Base-by-base conservation (phyloP, 2,888 invertebrate species). In the Petrolisthes cinctipes region DNA sequence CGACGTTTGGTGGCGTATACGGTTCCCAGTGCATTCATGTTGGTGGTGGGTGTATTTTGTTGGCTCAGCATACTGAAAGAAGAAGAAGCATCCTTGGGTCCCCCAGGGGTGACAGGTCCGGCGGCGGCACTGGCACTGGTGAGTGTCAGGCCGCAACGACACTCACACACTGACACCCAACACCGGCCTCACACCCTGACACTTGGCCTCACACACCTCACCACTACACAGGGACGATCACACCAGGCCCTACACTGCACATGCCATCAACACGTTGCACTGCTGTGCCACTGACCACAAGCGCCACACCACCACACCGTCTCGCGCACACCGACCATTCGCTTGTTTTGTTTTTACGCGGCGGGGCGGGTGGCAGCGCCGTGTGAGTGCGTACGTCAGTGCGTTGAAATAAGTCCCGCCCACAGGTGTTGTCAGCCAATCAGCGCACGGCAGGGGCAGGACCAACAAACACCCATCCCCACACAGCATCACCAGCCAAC, bases 1-100 rank as follows among this genome's bases (percentile, higher is more conserved):
- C 98, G 95, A 93, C 98, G 94, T 94, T 98, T 98, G 92, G 98
- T 98, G 92, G 98, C 98, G 94, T 98, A 98, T 92, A 98, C 98
- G 92, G 98, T 98, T 92, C 97, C 97, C 92, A 98, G 95, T 93
- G 97, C 97, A 94, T 97, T 97, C 91, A 91, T 91, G 71, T 86
- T 89, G 85, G 88, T 73, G 88, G 83, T 85, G 53, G 88, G 89
- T 54, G 89, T 78, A 68, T 81, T 86, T 37, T 88, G 88, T 82
- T 87, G 88, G 78, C 89, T 86, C 80, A 86, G 61, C 89, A 86
- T 86, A 76, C 53, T 85, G 61, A 9, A 7, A 82, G 80, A 68
- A 23, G 56, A 56, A 51, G 86, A 61, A 86, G 61, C 86, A 86
- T 86, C 82, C 82, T 86, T 83, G 11, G 83, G 61, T n/a, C n/a